A percentile compares a stretch with the other conserved stretches of the same genome.
These are phyloP conservation scores for Hymenopus coronatus DNA, from an alignment of 2,888 invertebrate species.

Conservation along the genomic window DNA sequence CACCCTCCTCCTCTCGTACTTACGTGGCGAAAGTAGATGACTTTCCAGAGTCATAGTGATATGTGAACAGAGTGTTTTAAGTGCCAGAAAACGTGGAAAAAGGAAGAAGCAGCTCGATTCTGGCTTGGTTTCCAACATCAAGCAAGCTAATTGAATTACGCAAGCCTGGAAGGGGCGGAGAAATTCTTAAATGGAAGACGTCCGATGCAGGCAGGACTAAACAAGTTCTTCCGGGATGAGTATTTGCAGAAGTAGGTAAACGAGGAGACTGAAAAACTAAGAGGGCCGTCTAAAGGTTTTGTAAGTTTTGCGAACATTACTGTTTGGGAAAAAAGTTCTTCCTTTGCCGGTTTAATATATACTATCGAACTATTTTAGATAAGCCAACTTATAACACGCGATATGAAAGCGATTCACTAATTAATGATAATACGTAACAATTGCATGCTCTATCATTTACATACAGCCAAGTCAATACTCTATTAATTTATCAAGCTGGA, in stretches of 20 bases:
- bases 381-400: no score
- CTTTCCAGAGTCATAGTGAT: not conserved
- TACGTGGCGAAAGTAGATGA: not conserved
- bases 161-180: not conserved
- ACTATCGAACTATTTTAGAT: no score
- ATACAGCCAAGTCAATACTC: no score
- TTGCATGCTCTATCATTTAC: no score
- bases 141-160: not conserved
- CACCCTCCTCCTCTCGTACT: no score
- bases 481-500: no score
- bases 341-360: no score
- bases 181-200: slow-evolving; percentile 1
- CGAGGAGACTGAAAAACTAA: not conserved
- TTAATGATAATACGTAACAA: no score
- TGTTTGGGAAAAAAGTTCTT: no score
- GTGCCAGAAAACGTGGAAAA: not conserved
- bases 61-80: not conserved
- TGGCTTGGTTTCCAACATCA: not conserved
- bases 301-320: no score
- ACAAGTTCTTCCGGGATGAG: not conserved
- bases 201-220: not conserved
- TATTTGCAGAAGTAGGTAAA: not conserved
- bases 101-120: not conserved
- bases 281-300: not conserved
- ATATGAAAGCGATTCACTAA: no score